A percentile compares a stretch with the other conserved stretches of the same genome.
Evolutionary conservation across 2,888 invertebrate species (phyloP).

Genomic region (Aethes cnicana): DNA sequence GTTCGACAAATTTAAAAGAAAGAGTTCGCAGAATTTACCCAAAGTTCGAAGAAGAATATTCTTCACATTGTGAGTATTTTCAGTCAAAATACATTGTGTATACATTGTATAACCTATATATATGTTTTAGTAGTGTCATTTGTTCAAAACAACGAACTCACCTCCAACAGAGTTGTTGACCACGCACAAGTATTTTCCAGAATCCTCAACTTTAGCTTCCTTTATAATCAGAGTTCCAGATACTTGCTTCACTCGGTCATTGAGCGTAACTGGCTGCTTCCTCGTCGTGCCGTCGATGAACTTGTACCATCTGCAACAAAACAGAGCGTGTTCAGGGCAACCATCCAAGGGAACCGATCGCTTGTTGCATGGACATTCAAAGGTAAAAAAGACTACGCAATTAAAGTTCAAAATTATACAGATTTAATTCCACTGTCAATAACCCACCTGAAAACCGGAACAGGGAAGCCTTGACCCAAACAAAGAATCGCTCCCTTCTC

Average conservation of each 20-base stretch:
- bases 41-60: too few relatives aligned
- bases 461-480: slow-evolving; percentile 88
- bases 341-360: not conserved
- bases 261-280: slow-evolving; percentile 93
- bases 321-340: slow-evolving; percentile 59
- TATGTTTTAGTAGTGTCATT: too few relatives aligned
- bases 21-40: too few relatives aligned
- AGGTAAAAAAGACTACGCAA: slow-evolving; percentile 16
- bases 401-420: slow-evolving; percentile 15
- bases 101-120: too few relatives aligned
- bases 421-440: slow-evolving; percentile 32
- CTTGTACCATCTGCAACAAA: slow-evolving; percentile 95
- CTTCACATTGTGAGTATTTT: too few relatives aligned
- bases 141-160: slow-evolving; percentile 40
- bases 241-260: slow-evolving; percentile 94
- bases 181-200: slow-evolving; percentile 96
- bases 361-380: slow-evolving; percentile 13
- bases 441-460: slow-evolving; percentile 88
- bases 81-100: too few relatives aligned
- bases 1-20: too few relatives aligned
- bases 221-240: slow-evolving; percentile 96
- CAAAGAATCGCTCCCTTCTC: slow-evolving; percentile 82
- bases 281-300: slow-evolving; percentile 93
- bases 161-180: slow-evolving; percentile 96
- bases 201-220: slow-evolving; percentile 95